Percentiles rank a stretch among this genome's conserved stretches.
phyloP scores from a whole-genome alignment of 2,888 invertebrate genomes.

The Brassicogethes aeneus region DNA sequence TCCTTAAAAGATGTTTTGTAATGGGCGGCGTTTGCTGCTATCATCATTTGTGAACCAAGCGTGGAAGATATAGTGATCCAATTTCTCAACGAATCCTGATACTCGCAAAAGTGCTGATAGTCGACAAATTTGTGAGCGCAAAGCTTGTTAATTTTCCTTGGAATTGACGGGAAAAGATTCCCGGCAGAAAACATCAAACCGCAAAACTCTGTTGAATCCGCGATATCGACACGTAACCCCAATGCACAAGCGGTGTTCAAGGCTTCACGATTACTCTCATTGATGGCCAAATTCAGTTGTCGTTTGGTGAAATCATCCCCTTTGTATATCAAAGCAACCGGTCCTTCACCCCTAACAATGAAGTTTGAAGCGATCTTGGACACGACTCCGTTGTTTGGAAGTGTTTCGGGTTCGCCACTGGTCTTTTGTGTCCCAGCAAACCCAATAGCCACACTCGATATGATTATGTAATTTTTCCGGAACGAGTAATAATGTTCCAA shows the following conservation, averaged over 20 bases:
- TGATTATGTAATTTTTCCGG: conserved; percentile 7
- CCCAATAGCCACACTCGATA: conserved; percentile 4
- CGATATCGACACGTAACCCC: conserved; percentile 2
- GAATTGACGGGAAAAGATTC: too few species aligned
- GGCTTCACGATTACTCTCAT: too few species aligned
- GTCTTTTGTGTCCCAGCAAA: conserved; percentile 7
- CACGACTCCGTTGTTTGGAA: conserved; percentile 1
- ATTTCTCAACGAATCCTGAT: too few species aligned
- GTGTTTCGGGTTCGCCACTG: conserved; percentile 5
- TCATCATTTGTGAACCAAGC: too few species aligned
- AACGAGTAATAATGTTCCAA: conserved; percentile 7
- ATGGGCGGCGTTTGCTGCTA: too few species aligned
- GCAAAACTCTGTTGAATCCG: too few species aligned
- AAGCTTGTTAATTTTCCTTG: too few species aligned
- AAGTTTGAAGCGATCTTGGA: conserved; percentile 2
- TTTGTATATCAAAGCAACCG: conserved; percentile 1
- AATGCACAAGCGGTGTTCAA: conserved; percentile 1
- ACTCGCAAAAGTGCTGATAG: too few species aligned
- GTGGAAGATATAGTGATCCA: too few species aligned
- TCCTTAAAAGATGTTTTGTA: not conserved
- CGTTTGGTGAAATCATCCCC: conserved; percentile 3
- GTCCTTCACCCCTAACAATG: conserved; percentile 3
- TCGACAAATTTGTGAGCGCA: too few species aligned
- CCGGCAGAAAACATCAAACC: too few species aligned
- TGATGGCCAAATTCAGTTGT: conserved; percentile 1